These are phyloP conservation scores for Drosophila prosaltans DNA, from an alignment of 1,140 invertebrate species.

Conservation along the genomic window DNA sequence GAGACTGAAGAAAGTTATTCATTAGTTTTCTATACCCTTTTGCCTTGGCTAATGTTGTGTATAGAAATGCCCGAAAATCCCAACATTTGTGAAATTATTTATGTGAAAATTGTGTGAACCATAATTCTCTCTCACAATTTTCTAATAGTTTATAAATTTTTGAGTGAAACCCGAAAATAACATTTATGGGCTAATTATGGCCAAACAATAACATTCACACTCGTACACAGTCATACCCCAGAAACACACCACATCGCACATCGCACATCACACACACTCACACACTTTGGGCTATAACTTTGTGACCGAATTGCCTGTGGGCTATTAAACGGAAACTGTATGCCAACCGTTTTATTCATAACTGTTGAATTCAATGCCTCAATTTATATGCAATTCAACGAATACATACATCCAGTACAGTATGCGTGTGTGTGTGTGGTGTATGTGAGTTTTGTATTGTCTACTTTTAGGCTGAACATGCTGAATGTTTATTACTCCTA, in stretches of 20 bases:
- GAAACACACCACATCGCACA: neutral
- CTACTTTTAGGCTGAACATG: conserved; percentile 44
- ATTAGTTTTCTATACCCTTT: neutral
- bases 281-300: conserved; percentile 32
- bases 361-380: conserved; percentile 47
- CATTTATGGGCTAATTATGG: conserved; percentile 46
- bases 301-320: conserved; percentile 26
- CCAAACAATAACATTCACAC: conserved; percentile 30
- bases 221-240: neutral
- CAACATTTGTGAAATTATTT: neutral
- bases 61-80: neutral
- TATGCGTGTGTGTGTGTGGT: conserved; percentile 12
- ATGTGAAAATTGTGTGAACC: neutral
- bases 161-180: conserved; percentile 13
- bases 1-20: too few relatives aligned
- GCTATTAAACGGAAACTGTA: conserved; percentile 21
- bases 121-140: conserved; percentile 2
- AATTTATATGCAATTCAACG: conserved; percentile 31
- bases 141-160: conserved; percentile 31
- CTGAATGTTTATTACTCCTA: conserved; percentile 71
- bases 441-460: conserved; percentile 26
- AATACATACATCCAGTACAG: too few relatives aligned
- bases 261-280: neutral
- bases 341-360: conserved; percentile 21
- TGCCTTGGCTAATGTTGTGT: neutral